Base-by-base conservation (phyloP, 2,888 invertebrate species). In the Tetramorium bicarinatum region DNA sequence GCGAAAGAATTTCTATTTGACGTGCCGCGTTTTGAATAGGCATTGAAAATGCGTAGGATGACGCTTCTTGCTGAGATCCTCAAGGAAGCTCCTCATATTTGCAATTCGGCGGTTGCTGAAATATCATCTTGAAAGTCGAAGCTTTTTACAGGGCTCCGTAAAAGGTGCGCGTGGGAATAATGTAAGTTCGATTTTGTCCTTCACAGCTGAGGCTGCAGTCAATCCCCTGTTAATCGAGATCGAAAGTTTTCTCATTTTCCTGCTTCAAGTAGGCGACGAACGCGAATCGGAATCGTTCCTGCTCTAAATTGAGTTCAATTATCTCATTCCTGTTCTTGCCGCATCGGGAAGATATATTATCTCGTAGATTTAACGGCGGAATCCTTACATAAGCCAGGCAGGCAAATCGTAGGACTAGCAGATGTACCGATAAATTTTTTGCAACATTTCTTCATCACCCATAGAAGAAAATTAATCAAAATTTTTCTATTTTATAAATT, bases 221-320 rank as follows among this genome's bases (percentile, higher is more conserved):
- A 38, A 64, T 64, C 7, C 9, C 13, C n/a, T n/a, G 83, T 87
- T 85, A 85, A 86, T 89, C 89, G 86, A 85, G 74, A 87, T 82
- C 29, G 85, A 85, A 89, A 89, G 85, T 89, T 89, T 87, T 67
- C 87, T 87, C 86, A 83, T 87, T 89, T 87, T 77, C 64, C 38
- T 41, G 49, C 44, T 34, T 62, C 34, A 34, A 25, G 21, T 34
- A 21, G 9, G 18, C 38, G 29, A 34, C 21, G 21, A 4, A 71
- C 8, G 34, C 61, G 34, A 62, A 18, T 38, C 41, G 18, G 41
- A 13, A 71, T 74, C 59, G 59, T 41, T 49, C 21, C 2, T 21
- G 15, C 38, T 64, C 21, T 64, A 64, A 64, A 64, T 21, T 25
- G 29, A 25, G 41, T 66, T 66, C 66, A 66, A 77, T 77, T 77